Evolutionary conservation across 2,113 vertebrate genomes (phyloP).

Genomic region (Corythaeola cristata): DNA sequence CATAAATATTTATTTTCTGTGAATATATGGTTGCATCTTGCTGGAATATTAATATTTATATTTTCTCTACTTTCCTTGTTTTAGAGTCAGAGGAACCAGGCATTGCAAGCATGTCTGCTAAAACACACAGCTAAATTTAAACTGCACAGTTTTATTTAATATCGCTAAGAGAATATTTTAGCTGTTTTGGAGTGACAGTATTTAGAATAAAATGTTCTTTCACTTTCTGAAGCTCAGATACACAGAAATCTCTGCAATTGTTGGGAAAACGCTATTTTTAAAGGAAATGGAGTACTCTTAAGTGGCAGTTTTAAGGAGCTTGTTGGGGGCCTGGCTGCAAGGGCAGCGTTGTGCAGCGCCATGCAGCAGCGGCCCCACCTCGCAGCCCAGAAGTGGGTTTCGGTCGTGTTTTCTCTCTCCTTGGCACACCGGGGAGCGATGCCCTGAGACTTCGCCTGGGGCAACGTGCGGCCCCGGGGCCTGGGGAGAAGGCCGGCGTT

Average conservation of each 20-base stretch:
- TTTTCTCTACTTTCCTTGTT: conserved; percentile 21
- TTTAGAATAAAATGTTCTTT: conserved; percentile 38
- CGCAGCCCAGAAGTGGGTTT: fast-evolving
- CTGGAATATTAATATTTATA: neutral
- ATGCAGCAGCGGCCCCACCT: neutral
- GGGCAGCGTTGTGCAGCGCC: fast-evolving
- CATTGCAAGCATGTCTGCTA: neutral
- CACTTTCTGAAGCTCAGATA: neutral
- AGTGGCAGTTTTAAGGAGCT: fast-evolving
- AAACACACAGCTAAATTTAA: conserved; percentile 40
- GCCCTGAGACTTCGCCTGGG: fast-evolving
- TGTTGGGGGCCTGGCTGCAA: fast-evolving
- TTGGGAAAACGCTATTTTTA: neutral
- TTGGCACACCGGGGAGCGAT: fast-evolving
- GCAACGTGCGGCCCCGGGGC: fast-evolving
- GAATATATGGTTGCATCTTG: neutral
- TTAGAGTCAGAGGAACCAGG: neutral
- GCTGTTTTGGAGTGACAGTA: neutral
- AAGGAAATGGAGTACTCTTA: fast-evolving
- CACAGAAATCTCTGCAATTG: neutral
- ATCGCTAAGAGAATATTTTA: conserved; percentile 32
- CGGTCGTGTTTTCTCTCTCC: fast-evolving
- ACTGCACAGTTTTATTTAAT: neutral
- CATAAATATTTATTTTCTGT: conserved; percentile 15
- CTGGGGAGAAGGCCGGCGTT: neutral